phyloP scores from a whole-genome alignment of 2,113 vertebrate genomes.

The Capreolus pygargus region DNA sequence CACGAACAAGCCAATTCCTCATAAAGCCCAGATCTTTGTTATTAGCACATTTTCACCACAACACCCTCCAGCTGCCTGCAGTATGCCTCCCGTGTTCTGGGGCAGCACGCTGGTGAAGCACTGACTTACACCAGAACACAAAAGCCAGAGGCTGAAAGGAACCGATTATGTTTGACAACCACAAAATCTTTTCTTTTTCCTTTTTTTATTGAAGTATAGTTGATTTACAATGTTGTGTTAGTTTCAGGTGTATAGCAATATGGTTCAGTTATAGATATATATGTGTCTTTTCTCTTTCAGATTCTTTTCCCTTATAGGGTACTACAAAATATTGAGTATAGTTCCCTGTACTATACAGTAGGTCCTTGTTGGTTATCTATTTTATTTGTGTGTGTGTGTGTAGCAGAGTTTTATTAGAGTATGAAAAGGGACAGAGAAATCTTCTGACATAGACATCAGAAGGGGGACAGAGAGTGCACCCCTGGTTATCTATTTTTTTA shows the following conservation, averaged over 20 bases:
- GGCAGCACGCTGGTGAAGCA: not conserved
- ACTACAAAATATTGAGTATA: not conserved
- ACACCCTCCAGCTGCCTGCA: not conserved
- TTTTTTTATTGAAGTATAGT: not conserved
- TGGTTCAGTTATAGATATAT: not conserved
- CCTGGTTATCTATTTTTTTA: not conserved
- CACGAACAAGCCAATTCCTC: not conserved
- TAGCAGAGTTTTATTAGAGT: not conserved
- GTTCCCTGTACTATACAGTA: not conserved
- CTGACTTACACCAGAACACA: not conserved
- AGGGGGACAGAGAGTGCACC: not conserved
- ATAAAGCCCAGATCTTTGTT: not conserved
- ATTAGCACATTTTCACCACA: not conserved
- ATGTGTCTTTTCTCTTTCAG: not conserved
- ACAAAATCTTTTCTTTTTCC: accelerated
- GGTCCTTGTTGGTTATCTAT: not conserved
- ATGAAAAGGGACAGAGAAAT: not conserved
- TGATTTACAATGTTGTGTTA: not conserved
- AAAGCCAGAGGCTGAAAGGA: not conserved
- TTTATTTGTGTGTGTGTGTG: not conserved
- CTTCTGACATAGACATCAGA: not conserved
- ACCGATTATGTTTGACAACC: not conserved
- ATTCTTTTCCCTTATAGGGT: not conserved
- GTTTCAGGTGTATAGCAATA: not conserved
- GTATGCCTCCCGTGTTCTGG: not conserved